A percentile compares a stretch with the other conserved stretches of the same genome.
phyloP scores from a whole-genome alignment of 2,113 vertebrate species.

The Murina feae region DNA sequence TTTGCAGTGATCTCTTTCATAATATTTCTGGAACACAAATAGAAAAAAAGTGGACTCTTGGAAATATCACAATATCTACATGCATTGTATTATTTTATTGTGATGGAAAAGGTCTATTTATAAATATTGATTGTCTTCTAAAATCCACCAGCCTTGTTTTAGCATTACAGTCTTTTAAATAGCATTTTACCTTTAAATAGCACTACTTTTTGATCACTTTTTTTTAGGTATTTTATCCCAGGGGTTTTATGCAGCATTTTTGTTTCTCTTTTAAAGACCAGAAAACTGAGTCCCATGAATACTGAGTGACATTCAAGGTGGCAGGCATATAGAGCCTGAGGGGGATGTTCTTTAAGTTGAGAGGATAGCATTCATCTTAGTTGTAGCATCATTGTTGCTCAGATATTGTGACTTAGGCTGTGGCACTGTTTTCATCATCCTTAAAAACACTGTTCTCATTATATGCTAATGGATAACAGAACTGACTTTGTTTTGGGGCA shows the following conservation, averaged over 20 bases:
- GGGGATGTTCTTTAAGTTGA: background rate
- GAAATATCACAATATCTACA: constrained; percentile 11
- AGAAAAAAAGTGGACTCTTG: background rate
- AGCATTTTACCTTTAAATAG: constrained; percentile 48
- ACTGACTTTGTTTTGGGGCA: background rate
- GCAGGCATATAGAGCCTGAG: background rate
- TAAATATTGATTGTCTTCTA: constrained; percentile 54
- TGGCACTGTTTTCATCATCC: background rate
- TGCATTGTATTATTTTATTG: constrained; percentile 25
- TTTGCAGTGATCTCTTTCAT: background rate
- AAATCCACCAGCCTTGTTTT: constrained; percentile 38
- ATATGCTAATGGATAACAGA: background rate
- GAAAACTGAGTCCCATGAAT: background rate
- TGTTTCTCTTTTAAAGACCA: background rate
- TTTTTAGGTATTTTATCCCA: background rate
- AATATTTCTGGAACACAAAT: background rate
- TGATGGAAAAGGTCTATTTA: constrained; percentile 53
- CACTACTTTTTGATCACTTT: background rate
- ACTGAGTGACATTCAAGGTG: background rate
- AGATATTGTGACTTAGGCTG: background rate
- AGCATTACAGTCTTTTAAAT: constrained; percentile 34
- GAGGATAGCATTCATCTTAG: background rate
- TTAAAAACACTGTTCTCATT: background rate
- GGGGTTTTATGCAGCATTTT: background rate
- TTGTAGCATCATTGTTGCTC: background rate